Percentiles rank a stretch among this genome's conserved stretches.
Conservation (phyloP, 2,797 vertebrate genomes). For the Pseudopleuronectes americanus region DNA sequence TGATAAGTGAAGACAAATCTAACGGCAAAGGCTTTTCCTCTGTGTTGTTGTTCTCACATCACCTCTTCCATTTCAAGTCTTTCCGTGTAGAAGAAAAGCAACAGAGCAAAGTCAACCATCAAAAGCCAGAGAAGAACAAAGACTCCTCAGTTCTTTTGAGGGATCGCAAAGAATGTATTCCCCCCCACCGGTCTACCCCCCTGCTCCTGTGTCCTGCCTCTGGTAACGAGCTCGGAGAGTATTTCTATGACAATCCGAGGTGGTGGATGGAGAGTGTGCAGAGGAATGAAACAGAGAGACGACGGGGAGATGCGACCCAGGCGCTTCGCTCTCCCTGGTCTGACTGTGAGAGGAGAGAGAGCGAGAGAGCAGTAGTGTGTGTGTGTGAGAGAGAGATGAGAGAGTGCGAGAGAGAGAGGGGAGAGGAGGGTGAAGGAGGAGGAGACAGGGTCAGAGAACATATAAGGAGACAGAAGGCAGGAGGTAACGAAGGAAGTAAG, state of each 20-base stretch:
- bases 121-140: conserved; percentile 51
- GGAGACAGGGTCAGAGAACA: conserved; percentile 59
- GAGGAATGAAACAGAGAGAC: conserved; percentile 17
- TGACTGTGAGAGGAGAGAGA: conserved; percentile 63
- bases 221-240: conserved; percentile 23
- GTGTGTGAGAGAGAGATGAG: conserved; percentile 20
- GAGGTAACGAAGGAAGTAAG: conserved; percentile 15
- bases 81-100: conserved; percentile 28
- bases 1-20: conserved; percentile 32
- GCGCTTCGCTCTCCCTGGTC: conserved; percentile 56
- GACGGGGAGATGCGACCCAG: conserved; percentile 57
- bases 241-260: conserved; percentile 47
- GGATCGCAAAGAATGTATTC: conserved; percentile 24
- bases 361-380: not conserved
- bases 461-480: conserved; percentile 42
- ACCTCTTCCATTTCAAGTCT: conserved; percentile 50
- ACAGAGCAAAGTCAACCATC: conserved; percentile 49
- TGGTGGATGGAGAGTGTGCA: conserved; percentile 54
- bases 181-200: conserved; percentile 6
- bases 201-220: conserved; percentile 39
- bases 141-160: conserved; percentile 47
- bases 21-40: conserved; percentile 27
- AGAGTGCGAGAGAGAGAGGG: conserved; percentile 28
- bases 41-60: conserved; percentile 21
- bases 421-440: conserved; percentile 55